phyloP scores from a whole-genome alignment of 2,888 invertebrate genomes.

The Poecilus cupreus region DNA sequence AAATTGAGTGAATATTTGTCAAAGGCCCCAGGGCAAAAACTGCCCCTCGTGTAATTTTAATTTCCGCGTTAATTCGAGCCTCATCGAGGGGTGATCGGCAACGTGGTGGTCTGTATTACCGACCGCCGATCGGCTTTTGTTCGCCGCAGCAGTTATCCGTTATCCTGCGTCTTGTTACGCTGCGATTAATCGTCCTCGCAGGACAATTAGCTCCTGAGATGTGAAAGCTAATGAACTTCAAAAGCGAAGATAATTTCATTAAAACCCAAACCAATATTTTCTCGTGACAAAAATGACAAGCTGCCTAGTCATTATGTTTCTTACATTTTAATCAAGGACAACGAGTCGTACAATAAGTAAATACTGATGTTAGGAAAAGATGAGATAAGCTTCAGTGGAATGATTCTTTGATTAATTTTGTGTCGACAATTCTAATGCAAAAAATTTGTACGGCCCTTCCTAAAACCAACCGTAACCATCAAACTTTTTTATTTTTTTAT shows the following conservation, averaged over 20 bases:
- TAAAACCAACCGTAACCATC: too few species aligned
- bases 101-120: conserved; percentile 2
- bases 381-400: too few species aligned
- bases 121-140: neutral
- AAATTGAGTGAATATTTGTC: neutral
- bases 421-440: too few species aligned
- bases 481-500: too few species aligned
- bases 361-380: too few species aligned
- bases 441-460: too few species aligned
- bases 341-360: too few species aligned
- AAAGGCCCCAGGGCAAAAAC: neutral
- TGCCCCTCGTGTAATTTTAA: neutral
- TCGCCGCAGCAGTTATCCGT: neutral
- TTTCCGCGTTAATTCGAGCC: neutral
- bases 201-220: neutral
- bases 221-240: conserved; percentile 3
- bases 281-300: neutral
- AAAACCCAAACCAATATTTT: neutral
- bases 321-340: too few species aligned
- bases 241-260: neutral
- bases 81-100: conserved; percentile 2
- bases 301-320: too few species aligned
- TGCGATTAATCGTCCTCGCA: neutral
- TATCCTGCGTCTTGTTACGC: neutral
- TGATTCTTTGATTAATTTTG: too few species aligned